Base-by-base conservation (phyloP, 2,113 vertebrate species). In the Malaclemys terrapin region DNA sequence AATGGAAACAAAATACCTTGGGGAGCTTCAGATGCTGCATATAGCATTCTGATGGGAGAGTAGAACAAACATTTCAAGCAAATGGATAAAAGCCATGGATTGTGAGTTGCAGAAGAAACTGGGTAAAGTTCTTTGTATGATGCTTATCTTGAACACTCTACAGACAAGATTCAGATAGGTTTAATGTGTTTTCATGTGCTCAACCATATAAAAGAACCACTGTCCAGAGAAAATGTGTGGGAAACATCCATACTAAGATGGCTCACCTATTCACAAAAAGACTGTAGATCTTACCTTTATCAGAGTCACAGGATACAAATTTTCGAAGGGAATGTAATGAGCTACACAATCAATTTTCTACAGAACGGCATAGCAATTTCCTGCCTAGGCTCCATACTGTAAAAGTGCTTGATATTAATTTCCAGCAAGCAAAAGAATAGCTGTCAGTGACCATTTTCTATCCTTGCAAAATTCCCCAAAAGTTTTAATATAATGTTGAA, bases 341-440 rank as follows among this genome's bases (percentile, higher is more conserved):
- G 94, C 90, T 94, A 82, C 54, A 85, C 53, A 95, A 97, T 97
- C 96, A 96, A 96, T 97, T 97, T 96, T 93, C 94, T 90, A 52
- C 87, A 95, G 94, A 96, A 95, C 87, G 92, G 97, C 94, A 85
- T 82, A 91, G 95, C 92, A 97, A 97, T 97, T 97, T 97, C 97
- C 96, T 96, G 94, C 94, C 94, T 97, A 93, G 89, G 92, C 91
- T 91, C 81, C 72, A 75, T 69, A 79, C 29, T 88, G 89, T 92
- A 94, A 49, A 95, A 95, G 84, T 93, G 50, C 89, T 96, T 97
- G 94, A 95, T 96, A 96, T 93, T 97, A 96, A 96, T 97, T 97
- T 97, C 93, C 91, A 95, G 42, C 83, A 82, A 96, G 94, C 42
- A 57, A 91, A 97, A 84, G 50, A 94, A 97, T 92, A 89, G 89